A percentile compares a stretch with the other conserved stretches of the same genome.
These are phyloP conservation scores for Rhinophrynus dorsalis DNA, from an alignment of 2,797 vertebrate species.

Conservation along the genomic window DNA sequence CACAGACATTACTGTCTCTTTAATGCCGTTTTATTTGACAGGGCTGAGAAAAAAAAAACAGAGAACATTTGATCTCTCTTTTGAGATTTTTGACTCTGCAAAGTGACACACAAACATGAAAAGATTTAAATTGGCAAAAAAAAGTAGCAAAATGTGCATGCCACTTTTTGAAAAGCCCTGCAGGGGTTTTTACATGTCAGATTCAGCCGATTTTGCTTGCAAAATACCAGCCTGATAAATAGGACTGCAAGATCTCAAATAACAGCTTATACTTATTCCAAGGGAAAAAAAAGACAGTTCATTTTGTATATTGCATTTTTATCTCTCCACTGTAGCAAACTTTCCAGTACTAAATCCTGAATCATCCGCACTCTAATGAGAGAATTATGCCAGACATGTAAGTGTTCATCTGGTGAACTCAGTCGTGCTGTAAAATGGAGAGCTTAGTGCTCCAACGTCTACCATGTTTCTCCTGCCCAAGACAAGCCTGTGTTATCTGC, in stretches of 20 bases:
- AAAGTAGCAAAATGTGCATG: neutral
- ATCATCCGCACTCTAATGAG: neutral
- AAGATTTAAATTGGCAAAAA: neutral
- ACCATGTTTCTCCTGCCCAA: no score
- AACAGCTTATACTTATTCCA: neutral
- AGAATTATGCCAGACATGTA: no score
- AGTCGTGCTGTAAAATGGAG: no score
- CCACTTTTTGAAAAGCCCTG: neutral
- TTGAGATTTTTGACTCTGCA: neutral
- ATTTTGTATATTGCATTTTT: neutral
- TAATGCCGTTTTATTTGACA: no score
- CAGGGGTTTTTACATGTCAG: conserved; percentile 6
- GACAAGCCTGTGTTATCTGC: no score
- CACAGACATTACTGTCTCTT: no score
- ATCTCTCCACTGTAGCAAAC: neutral
- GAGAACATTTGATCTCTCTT: neutral
- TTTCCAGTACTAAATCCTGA: neutral
- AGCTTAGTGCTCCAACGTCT: no score
- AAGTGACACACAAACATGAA: conserved; percentile 7
- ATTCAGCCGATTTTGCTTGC: neutral
- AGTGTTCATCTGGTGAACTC: no score
- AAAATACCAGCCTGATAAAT: conserved; percentile 16
- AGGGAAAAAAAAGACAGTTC: neutral
- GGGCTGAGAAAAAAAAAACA: no score
- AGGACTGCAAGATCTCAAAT: neutral